phyloP scores from a whole-genome alignment of 2,888 invertebrate genomes.

The Pasiphila rectangulata region DNA sequence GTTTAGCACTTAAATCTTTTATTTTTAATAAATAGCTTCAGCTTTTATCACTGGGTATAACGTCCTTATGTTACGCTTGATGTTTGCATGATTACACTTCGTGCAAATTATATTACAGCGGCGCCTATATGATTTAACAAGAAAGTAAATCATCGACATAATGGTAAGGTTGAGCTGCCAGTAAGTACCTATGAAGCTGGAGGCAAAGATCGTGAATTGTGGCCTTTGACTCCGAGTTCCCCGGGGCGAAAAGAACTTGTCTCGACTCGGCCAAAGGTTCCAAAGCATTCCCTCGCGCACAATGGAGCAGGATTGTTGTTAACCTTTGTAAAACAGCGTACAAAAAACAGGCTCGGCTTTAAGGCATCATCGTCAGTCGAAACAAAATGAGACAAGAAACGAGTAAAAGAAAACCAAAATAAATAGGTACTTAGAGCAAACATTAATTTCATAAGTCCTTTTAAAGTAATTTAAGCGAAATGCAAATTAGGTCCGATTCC shows the following conservation, averaged over 20 bases:
- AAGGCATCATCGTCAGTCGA: conserved; percentile 5
- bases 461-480: conserved; percentile 12
- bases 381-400: conserved; percentile 13
- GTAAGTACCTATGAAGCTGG: conserved; percentile 43
- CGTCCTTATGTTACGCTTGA: not conserved
- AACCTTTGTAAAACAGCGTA: conserved; percentile 27
- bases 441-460: conserved; percentile 9
- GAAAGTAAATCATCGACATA: conserved; percentile 37
- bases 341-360: conserved; percentile 11
- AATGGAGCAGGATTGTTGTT: conserved; percentile 28
- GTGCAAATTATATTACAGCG: not conserved
- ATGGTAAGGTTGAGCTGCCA: conserved; percentile 30
- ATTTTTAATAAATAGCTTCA: too few relatives aligned
- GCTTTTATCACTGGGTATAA: too few relatives aligned
- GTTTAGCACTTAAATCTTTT: not conserved
- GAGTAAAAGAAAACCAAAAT: conserved; percentile 1
- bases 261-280: conserved; percentile 42
- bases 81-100: not conserved
- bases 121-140: conserved; percentile 1
- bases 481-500: conserved; percentile 30
- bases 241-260: conserved; percentile 50
- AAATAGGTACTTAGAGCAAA: conserved; percentile 13
- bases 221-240: conserved; percentile 57
- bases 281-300: conserved; percentile 22
- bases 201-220: conserved; percentile 53